Base-by-base conservation (phyloP, 2,888 invertebrate genomes). In the Chrysina gloriosa region DNA sequence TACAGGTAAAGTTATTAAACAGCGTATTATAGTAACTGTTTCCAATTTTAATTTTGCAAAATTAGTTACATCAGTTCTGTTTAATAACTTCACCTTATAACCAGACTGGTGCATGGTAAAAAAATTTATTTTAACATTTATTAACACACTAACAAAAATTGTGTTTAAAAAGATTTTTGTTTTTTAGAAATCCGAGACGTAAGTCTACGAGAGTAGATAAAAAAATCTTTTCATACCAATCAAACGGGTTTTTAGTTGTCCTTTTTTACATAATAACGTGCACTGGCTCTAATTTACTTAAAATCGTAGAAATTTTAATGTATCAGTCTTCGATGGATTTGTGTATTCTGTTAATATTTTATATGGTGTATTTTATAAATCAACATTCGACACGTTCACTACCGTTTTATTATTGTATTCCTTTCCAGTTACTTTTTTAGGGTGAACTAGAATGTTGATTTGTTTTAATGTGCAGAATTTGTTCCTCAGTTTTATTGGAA, bases 1-100 rank as follows among this genome's bases (percentile, higher is more conserved):
- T 48, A 31, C 39, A 63, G 31, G 68, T 68, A 54, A 45, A 63
- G 68, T 63, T 68, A 47, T 68, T 68, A 66, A 66, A 58, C 48
- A 39, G 63, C 52, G 63, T 54, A 56, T 52, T 11, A 31, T 54
- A 7, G 11, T 14, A 21, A 63, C 7, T 14, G 11, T 11, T 29
- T 31, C 19, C 34, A 29, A 21, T 25, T 25, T 54, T 27, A 23
- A 16, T 65, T 39, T 54, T 39, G 42, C 25, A 27, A 47, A 21
- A 29, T 7, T 11, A 19, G 31, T 31, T 29, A 34, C 11, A 27
- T 14, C 19, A 50, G 16, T 67, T 67, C 52, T 39, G 63, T 67
- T 68, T 63, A 54, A 42, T 21, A 68, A 68, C 67, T 67, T 63
- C 42, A 63, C 68, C 54, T 63, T 29, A 39, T 29, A 48, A 45